Conservation (phyloP, 92 coral and sea anemone species). For the Meandrina meandrites region DNA sequence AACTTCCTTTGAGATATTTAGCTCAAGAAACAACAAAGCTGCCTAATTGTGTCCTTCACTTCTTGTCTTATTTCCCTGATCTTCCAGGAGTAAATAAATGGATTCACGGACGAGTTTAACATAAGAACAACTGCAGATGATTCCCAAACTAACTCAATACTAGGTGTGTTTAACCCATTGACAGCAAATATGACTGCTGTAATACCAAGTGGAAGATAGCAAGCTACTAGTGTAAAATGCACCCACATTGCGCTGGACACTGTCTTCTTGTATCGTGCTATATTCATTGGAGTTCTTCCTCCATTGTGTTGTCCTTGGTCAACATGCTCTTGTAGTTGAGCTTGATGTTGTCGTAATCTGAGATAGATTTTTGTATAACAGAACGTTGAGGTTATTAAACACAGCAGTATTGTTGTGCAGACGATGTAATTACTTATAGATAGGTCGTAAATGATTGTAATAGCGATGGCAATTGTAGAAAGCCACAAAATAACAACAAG, state of each 20-base stretch:
- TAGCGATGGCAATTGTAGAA: background rate
- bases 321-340: background rate
- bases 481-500: background rate
- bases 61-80: background rate
- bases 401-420: background rate
- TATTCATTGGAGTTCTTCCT: conserved; percentile 1
- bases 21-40: background rate
- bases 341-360: background rate
- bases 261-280: conserved; percentile 14
- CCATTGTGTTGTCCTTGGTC: background rate
- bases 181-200: background rate
- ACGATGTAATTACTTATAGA: background rate
- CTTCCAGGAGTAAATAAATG: background rate
- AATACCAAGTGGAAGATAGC: conserved; percentile 9
- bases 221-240: conserved; percentile 11
- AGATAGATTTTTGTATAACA: conserved; percentile 1
- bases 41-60: background rate
- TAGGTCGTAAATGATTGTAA: background rate
- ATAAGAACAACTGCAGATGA: background rate
- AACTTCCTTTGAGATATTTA: too few relatives aligned
- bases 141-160: background rate
- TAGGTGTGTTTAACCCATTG: background rate
- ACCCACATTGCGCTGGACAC: conserved; percentile 32
- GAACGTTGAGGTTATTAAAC: background rate
- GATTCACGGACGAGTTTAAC: background rate